Evolutionary conservation across 2,113 vertebrate species (phyloP).

Genomic region (Bubo bubo): DNA sequence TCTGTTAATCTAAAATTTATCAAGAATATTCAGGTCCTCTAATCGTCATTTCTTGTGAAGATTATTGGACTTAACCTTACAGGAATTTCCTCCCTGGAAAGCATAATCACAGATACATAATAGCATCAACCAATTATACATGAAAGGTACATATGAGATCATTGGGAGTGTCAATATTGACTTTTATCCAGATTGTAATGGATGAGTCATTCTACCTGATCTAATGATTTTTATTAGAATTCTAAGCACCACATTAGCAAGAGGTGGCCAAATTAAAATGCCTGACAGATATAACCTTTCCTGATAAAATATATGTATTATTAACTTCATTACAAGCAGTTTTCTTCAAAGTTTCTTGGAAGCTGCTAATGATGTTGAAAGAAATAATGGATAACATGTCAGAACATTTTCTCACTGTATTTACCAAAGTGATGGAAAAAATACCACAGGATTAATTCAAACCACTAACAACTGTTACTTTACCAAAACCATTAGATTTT

Average conservation of each 20-base stretch:
- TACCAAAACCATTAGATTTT: not conserved
- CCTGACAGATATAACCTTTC: constrained; percentile 10
- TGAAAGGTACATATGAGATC: constrained; percentile 36
- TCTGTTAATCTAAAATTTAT: constrained; percentile 50
- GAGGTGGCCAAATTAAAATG: constrained; percentile 24
- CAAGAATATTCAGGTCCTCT: constrained; percentile 6
- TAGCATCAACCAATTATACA: constrained; percentile 23
- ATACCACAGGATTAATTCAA: not conserved
- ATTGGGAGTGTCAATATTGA: constrained; percentile 58
- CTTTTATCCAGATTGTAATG: constrained; percentile 42
- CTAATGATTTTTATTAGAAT: constrained; percentile 43
- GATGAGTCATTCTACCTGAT: constrained; percentile 47
- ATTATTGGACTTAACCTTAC: constrained; percentile 42
- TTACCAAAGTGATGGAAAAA: not conserved
- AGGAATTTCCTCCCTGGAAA: not conserved
- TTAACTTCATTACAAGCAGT: constrained; percentile 6
- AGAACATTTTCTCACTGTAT: not conserved
- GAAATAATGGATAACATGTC: not conserved
- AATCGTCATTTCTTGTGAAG: not conserved
- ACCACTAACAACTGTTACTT: not conserved
- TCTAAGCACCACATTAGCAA: not conserved
- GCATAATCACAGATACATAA: not conserved
- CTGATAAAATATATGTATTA: constrained; percentile 12
- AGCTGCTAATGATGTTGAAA: not conserved
- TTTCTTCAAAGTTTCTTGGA: not conserved